A percentile compares a stretch with the other conserved stretches of the same genome.
Conservation (phyloP, 2,113 vertebrate genomes). For the Takifugu flavidus region DNA sequence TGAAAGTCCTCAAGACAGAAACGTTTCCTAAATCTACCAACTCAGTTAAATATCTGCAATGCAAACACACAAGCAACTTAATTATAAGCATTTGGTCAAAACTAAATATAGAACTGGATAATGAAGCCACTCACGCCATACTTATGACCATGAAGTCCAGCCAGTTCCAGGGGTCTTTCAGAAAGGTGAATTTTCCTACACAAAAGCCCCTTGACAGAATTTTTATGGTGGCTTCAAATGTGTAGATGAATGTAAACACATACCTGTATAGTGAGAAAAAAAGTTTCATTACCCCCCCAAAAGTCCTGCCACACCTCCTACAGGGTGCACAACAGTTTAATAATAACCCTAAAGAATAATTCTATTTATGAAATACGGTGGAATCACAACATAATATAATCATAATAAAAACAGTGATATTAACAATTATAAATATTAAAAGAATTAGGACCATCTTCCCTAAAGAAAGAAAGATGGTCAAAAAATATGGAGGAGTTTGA, state of each 20-base stretch:
- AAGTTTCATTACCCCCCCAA: neutral
- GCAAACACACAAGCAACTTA: neutral
- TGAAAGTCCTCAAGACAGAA: constrained; percentile 93
- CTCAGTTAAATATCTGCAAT: constrained; percentile 87
- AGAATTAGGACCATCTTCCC: too few relatives aligned
- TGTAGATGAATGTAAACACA: constrained; percentile 92
- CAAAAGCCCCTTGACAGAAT: constrained; percentile 90
- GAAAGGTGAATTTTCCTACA: constrained; percentile 88
- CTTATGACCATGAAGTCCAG: constrained; percentile 97
- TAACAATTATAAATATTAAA: too few relatives aligned
- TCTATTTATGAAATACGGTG: too few relatives aligned
- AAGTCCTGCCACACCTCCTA: too few relatives aligned
- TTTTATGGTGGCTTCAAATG: constrained; percentile 90
- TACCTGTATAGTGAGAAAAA: constrained; percentile 72
- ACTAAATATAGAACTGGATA: too few relatives aligned
- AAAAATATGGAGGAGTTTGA: too few relatives aligned
- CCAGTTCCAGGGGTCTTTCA: constrained; percentile 97
- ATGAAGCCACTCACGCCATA: constrained; percentile 86
- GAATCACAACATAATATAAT: too few relatives aligned
- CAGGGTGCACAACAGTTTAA: too few relatives aligned
- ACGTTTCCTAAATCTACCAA: constrained; percentile 94
- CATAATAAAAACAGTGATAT: too few relatives aligned
- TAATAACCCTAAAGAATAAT: too few relatives aligned
- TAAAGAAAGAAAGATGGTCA: too few relatives aligned
- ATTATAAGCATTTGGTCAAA: neutral